These are phyloP conservation scores for Campaea margaritaria DNA, from an alignment of 2,888 invertebrate genomes.

Conservation along the genomic window DNA sequence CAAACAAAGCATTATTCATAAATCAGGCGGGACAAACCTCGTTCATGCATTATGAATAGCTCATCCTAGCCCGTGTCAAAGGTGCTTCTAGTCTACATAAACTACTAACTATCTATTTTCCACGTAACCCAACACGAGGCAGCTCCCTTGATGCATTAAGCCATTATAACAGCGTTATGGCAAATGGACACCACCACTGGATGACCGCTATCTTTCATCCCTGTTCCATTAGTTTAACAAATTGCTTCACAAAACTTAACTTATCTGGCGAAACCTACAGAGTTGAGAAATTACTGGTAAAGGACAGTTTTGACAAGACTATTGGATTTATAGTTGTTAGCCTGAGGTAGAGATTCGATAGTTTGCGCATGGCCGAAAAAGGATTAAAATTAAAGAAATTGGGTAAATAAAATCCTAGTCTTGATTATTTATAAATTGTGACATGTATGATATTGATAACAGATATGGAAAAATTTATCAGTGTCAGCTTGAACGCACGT, in stretches of 20 bases:
- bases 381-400: too few relatives aligned
- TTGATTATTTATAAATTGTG: too few relatives aligned
- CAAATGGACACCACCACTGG: slow-evolving; percentile 60
- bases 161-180: slow-evolving; percentile 61
- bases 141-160: slow-evolving; percentile 51
- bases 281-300: slow-evolving; percentile 5
- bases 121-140: slow-evolving; percentile 22
- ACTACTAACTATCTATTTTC: slow-evolving; percentile 33
- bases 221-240: slow-evolving; percentile 68
- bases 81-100: slow-evolving; percentile 36
- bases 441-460: too few relatives aligned
- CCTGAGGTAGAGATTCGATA: too few relatives aligned
- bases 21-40: background rate
- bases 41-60: slow-evolving; percentile 19
- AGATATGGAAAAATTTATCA: too few relatives aligned
- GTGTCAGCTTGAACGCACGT: too few relatives aligned
- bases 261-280: slow-evolving; percentile 12
- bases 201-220: slow-evolving; percentile 64
- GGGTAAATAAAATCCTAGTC: too few relatives aligned
- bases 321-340: background rate
- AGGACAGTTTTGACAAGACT: slow-evolving; percentile 9
- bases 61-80: slow-evolving; percentile 14
- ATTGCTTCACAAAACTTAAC: slow-evolving; percentile 55
- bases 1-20: too few relatives aligned
- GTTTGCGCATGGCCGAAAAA: too few relatives aligned